A percentile compares a stretch with the other conserved stretches of the same genome.
phyloP scores from a whole-genome alignment of 2,797 vertebrate species.

The Pristis pectinata region DNA sequence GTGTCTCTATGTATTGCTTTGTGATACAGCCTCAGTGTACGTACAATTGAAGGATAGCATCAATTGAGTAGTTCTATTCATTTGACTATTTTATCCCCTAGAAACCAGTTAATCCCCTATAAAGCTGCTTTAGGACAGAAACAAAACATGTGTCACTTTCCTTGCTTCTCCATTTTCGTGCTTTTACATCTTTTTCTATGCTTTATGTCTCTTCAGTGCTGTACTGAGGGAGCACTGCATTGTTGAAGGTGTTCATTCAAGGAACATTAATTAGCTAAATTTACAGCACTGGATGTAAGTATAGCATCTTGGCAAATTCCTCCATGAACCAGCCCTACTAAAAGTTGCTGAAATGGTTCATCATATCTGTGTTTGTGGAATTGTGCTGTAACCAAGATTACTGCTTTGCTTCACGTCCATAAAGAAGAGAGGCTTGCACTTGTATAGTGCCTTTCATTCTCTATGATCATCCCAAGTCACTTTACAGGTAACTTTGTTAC shows the following conservation, averaged over 20 bases:
- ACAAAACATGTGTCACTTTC: background rate
- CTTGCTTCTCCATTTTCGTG: background rate
- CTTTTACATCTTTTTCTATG: no score
- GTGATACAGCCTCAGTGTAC: background rate
- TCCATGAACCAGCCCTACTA: background rate
- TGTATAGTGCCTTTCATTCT: no score
- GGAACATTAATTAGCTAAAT: background rate
- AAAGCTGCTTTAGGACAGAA: background rate
- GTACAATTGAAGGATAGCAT: background rate
- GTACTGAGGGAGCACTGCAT: background rate
- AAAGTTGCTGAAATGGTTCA: background rate
- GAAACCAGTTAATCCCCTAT: background rate
- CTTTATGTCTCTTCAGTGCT: background rate
- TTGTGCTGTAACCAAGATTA: background rate
- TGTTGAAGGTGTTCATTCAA: background rate
- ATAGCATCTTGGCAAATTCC: background rate
- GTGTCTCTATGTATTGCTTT: background rate
- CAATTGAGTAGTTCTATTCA: background rate
- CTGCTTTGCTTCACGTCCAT: no score
- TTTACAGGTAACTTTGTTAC: no score
- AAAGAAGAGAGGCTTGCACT: no score
- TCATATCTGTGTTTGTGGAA: background rate
- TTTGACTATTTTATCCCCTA: background rate
- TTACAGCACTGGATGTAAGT: background rate
- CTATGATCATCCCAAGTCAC: no score